These are phyloP conservation scores for Chaenodraco wilsoni DNA, from an alignment of 2,797 vertebrate genomes.

Conservation along the genomic window DNA sequence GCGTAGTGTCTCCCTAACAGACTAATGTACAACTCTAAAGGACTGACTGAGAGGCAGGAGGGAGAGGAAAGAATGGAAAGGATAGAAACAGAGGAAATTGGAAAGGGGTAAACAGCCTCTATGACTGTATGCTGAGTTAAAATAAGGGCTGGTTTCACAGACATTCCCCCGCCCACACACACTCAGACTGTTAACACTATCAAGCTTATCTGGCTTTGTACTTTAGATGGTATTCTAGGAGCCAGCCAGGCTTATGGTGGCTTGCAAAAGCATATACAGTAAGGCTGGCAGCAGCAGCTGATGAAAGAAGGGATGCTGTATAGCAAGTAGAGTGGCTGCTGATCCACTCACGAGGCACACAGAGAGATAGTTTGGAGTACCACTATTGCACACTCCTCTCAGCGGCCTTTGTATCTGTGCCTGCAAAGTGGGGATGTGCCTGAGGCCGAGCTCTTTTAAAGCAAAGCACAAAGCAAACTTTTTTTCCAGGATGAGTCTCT, in stretches of 20 bases:
- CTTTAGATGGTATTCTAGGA: constrained; percentile 56
- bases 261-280: constrained; percentile 66
- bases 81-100: constrained; percentile 30
- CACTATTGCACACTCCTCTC: constrained; percentile 59
- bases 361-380: constrained; percentile 41
- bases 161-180: constrained; percentile 40
- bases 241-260: constrained; percentile 63
- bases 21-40: constrained; percentile 65
- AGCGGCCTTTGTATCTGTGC: constrained; percentile 58
- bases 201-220: constrained; percentile 69
- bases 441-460: constrained; percentile 66
- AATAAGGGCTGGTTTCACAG: constrained; percentile 53
- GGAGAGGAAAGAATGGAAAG: constrained; percentile 35
- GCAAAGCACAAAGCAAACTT: constrained; percentile 70
- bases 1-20: constrained; percentile 79
- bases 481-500: constrained; percentile 56
- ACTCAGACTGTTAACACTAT: constrained; percentile 57
- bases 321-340: constrained; percentile 55
- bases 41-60: constrained; percentile 56
- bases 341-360: constrained; percentile 62
- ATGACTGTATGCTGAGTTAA: constrained; percentile 33
- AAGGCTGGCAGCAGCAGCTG: constrained; percentile 60
- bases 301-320: constrained; percentile 64
- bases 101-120: constrained; percentile 30
- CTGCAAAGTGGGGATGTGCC: constrained; percentile 61